Conservation (phyloP, 2,888 invertebrate species). For the Leptopilina drosophilae region DNA sequence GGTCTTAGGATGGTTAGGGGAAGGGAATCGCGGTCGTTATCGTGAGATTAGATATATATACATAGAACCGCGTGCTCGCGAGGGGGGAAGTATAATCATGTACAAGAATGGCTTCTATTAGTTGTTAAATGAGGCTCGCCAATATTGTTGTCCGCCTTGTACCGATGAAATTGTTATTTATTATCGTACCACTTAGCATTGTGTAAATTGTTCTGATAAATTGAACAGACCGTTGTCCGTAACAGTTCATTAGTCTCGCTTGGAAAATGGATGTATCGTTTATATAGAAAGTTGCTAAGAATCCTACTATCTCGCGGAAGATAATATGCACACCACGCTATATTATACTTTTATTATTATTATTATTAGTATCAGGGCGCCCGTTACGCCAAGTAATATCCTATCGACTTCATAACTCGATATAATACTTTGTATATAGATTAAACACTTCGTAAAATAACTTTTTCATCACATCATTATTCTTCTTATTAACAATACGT, state of each 20-base stretch:
- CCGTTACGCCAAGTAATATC: constrained; percentile 22
- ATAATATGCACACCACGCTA: constrained; percentile 32
- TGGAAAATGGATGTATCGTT: constrained; percentile 45
- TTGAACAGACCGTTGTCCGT: constrained; percentile 31
- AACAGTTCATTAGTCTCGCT: constrained; percentile 50
- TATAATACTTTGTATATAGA: constrained; percentile 1
- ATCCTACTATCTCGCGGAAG: constrained; percentile 7
- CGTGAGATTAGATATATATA: constrained; percentile 27
- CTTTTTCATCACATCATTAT: constrained; percentile 13
- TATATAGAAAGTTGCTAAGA: constrained; percentile 44
- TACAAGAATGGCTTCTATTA: constrained; percentile 37
- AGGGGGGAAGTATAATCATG: constrained; percentile 1
- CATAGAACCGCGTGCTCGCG: not conserved
- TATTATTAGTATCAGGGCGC: constrained; percentile 18
- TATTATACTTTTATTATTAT: too few relatives aligned
- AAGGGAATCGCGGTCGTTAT: not conserved
- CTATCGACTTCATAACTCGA: constrained; percentile 19
- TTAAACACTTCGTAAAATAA: not conserved
- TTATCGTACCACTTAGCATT: constrained; percentile 37
- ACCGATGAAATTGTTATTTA: constrained; percentile 39
- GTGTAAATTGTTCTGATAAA: constrained; percentile 40
- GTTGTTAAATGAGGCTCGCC: constrained; percentile 33
- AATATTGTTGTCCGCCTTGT: constrained; percentile 38
- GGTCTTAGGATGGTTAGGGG: not conserved
- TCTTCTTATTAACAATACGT: too few relatives aligned